These are phyloP conservation scores for Hypothenemus hampei DNA, from an alignment of 1,140 invertebrate genomes.

Conservation along the genomic window DNA sequence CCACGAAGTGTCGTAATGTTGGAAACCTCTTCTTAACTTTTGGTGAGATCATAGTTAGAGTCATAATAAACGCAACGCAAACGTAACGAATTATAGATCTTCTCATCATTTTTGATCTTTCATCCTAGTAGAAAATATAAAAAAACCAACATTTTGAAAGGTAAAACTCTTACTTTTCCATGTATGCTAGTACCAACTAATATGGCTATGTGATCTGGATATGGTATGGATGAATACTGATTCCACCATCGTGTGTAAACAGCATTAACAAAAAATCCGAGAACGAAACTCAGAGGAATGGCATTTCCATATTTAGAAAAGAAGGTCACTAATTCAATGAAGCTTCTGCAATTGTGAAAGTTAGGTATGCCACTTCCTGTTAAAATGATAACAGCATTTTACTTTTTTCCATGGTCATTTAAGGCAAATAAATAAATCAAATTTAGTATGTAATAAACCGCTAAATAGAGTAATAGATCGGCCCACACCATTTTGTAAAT, in stretches of 20 bases:
- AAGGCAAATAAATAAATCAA: slow-evolving; percentile 55
- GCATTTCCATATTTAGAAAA: slow-evolving; percentile 63
- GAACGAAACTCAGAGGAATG: slow-evolving; percentile 66
- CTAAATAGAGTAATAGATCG: slow-evolving; percentile 59
- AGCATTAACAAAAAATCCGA: slow-evolving; percentile 76
- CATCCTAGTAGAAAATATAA: too few species aligned
- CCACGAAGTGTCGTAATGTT: slow-evolving; percentile 81
- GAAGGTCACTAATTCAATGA: slow-evolving; percentile 60
- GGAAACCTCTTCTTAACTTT: slow-evolving; percentile 90
- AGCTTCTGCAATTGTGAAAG: slow-evolving; percentile 49
- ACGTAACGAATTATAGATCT: slow-evolving; percentile 80
- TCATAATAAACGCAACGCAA: slow-evolving; percentile 76
- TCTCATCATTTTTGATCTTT: slow-evolving; percentile 80
- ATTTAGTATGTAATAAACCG: slow-evolving; percentile 57
- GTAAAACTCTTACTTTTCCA: slow-evolving; percentile 40
- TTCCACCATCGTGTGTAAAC: slow-evolving; percentile 93
- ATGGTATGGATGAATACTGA: slow-evolving; percentile 73
- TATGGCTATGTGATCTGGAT: slow-evolving; percentile 46
- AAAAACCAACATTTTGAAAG: background rate
- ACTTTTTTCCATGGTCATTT: slow-evolving; percentile 32
- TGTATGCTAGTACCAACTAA: slow-evolving; percentile 48
- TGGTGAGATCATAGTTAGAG: slow-evolving; percentile 77
- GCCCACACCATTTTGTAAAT: slow-evolving; percentile 70
- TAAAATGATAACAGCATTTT: background rate
- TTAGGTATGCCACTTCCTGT: background rate